Conservation (phyloP, 2,888 invertebrate species). For the Lymantria monacha region DNA sequence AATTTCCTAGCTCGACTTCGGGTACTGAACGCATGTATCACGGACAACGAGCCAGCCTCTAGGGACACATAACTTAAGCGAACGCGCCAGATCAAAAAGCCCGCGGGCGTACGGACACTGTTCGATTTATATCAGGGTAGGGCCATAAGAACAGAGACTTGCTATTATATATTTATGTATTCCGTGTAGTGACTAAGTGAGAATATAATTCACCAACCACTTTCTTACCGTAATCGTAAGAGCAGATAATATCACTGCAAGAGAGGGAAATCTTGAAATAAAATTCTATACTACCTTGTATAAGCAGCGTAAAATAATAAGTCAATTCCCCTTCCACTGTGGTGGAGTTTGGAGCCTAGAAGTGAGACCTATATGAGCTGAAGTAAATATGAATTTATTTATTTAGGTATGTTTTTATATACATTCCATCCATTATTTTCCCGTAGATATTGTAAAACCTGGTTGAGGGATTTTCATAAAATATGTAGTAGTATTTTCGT, state of each 20-base stretch:
- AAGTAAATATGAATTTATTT: no score
- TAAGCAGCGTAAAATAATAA: no score
- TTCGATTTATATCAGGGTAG: slow-evolving; percentile 56
- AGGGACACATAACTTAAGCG: slow-evolving; percentile 75
- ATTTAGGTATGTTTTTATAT: no score
- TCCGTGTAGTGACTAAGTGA: neutral
- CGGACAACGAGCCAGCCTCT: slow-evolving; percentile 44
- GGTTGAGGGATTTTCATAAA: no score
- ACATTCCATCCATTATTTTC: no score
- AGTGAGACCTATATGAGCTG: no score
- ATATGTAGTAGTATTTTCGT: no score
- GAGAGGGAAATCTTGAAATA: no score
- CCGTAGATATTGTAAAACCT: no score
- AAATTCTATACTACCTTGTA: no score
- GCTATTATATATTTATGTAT: neutral
- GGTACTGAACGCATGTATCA: slow-evolving; percentile 36
- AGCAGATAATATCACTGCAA: neutral
- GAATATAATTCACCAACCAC: neutral
- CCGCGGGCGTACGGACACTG: slow-evolving; percentile 56
- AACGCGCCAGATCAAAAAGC: slow-evolving; percentile 64
- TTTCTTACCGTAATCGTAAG: neutral
- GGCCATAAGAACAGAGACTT: slow-evolving; percentile 16
- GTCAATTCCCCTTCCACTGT: no score
- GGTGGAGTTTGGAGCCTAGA: no score
- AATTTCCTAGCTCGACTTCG: slow-evolving; percentile 19